Evolutionary conservation across 2,113 vertebrate species (phyloP).

Genomic region (Siphamia tubifer): DNA sequence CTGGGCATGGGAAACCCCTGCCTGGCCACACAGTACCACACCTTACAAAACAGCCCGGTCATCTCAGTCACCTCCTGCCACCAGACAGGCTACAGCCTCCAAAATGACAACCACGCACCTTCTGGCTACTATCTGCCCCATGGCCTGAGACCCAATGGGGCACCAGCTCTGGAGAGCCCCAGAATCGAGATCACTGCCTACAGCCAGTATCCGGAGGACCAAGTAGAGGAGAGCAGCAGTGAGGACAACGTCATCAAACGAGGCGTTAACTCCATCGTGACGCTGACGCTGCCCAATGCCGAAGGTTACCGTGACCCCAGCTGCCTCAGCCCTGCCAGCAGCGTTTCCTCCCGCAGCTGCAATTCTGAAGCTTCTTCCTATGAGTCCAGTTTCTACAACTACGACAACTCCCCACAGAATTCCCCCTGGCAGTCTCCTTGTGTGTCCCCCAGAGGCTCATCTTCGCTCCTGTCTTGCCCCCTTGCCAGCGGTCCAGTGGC

Average conservation of each 20-base stretch:
- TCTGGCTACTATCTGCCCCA: constrained; percentile 86
- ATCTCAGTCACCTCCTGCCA: constrained; percentile 86
- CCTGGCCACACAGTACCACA: constrained; percentile 87
- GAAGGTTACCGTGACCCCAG: constrained; percentile 93
- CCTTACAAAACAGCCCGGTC: constrained; percentile 86
- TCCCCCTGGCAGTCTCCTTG: constrained; percentile 97
- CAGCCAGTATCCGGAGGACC: constrained; percentile 87
- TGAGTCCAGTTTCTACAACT: constrained; percentile 94
- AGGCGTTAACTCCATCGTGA: constrained; percentile 87
- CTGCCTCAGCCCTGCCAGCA: constrained; percentile 95
- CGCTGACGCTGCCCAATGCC: constrained; percentile 87
- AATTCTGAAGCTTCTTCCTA: constrained; percentile 96
- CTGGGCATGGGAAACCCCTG: constrained; percentile 86
- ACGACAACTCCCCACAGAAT: constrained; percentile 91
- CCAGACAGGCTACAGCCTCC: constrained; percentile 83
- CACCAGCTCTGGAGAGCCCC: constrained; percentile 90
- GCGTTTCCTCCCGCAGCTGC: constrained; percentile 95
- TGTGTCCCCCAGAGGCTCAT: constrained; percentile 90
- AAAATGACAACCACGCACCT: constrained; percentile 79
- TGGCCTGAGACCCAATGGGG: constrained; percentile 84
- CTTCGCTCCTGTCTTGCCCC: constrained; percentile 87
- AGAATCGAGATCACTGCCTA: constrained; percentile 97
- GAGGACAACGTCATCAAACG: constrained; percentile 81
- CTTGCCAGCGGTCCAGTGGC: constrained; percentile 78
- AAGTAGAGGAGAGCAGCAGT: constrained; percentile 82